Conservation (phyloP, 1,140 invertebrate genomes). For the Dendrolimus kikuchii region DNA sequence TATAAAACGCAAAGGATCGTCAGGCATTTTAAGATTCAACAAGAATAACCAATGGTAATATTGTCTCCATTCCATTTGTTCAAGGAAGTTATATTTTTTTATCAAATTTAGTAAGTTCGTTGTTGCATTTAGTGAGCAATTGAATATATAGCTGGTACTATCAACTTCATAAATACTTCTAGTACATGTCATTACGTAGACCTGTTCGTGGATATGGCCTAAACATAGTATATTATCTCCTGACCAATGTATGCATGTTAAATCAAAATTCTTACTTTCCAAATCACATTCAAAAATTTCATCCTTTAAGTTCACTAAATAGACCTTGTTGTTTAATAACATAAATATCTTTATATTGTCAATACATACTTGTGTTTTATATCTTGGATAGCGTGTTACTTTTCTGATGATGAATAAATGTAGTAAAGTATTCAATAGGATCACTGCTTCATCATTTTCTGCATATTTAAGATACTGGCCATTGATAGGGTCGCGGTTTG, state of each 20-base stretch:
- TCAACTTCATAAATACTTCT: conserved; percentile 27
- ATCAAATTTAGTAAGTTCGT: conserved; percentile 27
- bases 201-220: conserved; percentile 17
- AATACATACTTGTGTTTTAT: conserved; percentile 15
- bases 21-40: conserved; percentile 27
- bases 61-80: conserved; percentile 30
- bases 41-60: conserved; percentile 44
- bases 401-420: conserved; percentile 28
- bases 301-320: conserved; percentile 32
- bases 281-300: conserved; percentile 30
- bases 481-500: conserved; percentile 14
- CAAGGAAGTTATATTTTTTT: conserved; percentile 28
- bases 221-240: conserved; percentile 29
- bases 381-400: conserved; percentile 7
- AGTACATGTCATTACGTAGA: conserved; percentile 33
- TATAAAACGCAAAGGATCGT: conserved; percentile 34
- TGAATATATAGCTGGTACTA: conserved; percentile 14
- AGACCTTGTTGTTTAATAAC: conserved; percentile 26
- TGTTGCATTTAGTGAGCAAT: conserved; percentile 9
- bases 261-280: conserved; percentile 6
- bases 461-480: conserved; percentile 33
- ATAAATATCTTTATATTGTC: conserved; percentile 35
- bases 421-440: conserved; percentile 25
- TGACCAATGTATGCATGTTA: conserved; percentile 11
- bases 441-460: conserved; percentile 30